Conservation (phyloP, 2,888 invertebrate species). For the Theretra japonica region DNA sequence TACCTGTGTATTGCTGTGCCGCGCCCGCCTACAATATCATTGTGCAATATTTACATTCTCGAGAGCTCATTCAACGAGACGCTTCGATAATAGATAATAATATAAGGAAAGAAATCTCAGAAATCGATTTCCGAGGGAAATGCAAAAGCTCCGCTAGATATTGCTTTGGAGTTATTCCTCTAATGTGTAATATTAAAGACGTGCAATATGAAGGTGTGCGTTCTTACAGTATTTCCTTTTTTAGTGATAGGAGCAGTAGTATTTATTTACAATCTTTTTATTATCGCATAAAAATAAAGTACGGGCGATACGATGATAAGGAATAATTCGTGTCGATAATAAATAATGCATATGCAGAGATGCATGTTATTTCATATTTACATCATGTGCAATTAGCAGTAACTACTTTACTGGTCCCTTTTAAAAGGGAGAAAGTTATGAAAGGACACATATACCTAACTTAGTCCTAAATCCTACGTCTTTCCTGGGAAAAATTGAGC, state of each 20-base stretch:
- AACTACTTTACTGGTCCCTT: no score
- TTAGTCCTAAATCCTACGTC: neutral
- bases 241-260: neutral
- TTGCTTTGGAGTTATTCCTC: conserved; percentile 46
- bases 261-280: no score
- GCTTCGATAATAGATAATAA: conserved; percentile 54
- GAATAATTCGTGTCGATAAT: no score
- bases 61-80: conserved; percentile 17
- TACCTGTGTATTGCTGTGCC: neutral
- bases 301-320: no score
- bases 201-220: neutral
- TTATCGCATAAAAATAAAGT: no score
- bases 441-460: no score
- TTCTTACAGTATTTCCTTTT: neutral
- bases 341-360: no score
- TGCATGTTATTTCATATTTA: no score
- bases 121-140: conserved; percentile 64
- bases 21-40: conserved; percentile 1
- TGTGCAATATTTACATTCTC: conserved; percentile 16
- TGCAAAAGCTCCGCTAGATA: conserved; percentile 55
- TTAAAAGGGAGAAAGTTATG: no score
- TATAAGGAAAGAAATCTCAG: conserved; percentile 53
- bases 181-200: neutral
- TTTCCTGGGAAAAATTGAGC: neutral
- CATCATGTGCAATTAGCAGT: no score